phyloP scores from a whole-genome alignment of 2,113 vertebrate species.

The human region GRCh38 chrX:152936001-152936500 shows the following conservation, averaged over 20 bases:
- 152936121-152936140: not conserved
- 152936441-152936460: not conserved
- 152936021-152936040: not conserved
- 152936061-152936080: not conserved
- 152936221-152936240: not conserved
- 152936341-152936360: not conserved
- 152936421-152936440: not conserved
- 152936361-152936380: not conserved
- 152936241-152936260: not conserved
- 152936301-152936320: not conserved
- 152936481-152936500: not conserved
- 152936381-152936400: not conserved
- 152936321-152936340: not conserved
- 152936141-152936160: not conserved
- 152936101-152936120: not conserved
- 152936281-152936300: not conserved
- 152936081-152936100: not conserved
- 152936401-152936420: conserved; percentile 30
- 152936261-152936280: not conserved
- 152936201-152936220: not conserved
- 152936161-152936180: not conserved
- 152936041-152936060: not conserved
- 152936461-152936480: not conserved
- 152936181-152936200: not conserved
- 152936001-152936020: not conserved